These are phyloP conservation scores for Hexactinellida sp. DNA, from an alignment of 37 sponge, comb jelly and placozoan genomes.

Conservation along the genomic window DNA sequence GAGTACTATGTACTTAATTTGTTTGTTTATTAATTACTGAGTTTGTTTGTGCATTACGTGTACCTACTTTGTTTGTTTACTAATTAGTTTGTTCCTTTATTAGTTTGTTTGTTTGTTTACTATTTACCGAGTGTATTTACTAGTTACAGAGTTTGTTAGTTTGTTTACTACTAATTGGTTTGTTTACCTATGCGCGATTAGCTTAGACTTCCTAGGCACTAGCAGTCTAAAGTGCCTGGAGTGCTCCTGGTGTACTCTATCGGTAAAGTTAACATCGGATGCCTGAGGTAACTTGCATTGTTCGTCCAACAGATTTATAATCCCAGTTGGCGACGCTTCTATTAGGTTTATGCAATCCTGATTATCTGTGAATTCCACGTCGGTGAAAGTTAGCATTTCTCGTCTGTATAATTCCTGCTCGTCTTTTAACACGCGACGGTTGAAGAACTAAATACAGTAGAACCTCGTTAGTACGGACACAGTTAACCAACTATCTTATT, in stretches of 20 bases:
- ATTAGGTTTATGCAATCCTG: conserved; percentile 93
- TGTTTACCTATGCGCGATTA: neutral
- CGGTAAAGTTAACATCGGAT: conserved; percentile 57
- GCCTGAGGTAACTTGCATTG: conserved; percentile 73
- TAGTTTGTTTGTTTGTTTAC: too few species aligned
- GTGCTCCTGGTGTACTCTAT: conserved; percentile 50
- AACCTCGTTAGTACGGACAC: too few species aligned
- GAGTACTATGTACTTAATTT: too few species aligned
- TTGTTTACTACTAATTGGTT: neutral
- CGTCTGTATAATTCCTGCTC: conserved; percentile 79
- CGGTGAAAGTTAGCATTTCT: conserved; percentile 63
- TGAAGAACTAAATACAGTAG: conserved; percentile 26
- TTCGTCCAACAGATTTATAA: conserved; percentile 84
- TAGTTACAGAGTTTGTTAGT: neutral
- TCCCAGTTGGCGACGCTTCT: conserved; percentile 40
- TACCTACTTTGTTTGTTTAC: too few species aligned
- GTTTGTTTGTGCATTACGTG: too few species aligned
- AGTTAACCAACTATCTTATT: too few species aligned
- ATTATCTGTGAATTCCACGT: conserved; percentile 68
- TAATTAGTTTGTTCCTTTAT: too few species aligned
- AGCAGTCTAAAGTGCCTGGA: conserved; percentile 67
- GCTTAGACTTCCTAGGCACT: conserved; percentile 74
- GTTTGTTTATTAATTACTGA: too few species aligned
- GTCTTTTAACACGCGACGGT: conserved; percentile 45
- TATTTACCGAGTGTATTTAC: too few species aligned